These are phyloP conservation scores for Paracyclopina nana DNA, from an alignment of 1,140 invertebrate species.

Conservation along the genomic window DNA sequence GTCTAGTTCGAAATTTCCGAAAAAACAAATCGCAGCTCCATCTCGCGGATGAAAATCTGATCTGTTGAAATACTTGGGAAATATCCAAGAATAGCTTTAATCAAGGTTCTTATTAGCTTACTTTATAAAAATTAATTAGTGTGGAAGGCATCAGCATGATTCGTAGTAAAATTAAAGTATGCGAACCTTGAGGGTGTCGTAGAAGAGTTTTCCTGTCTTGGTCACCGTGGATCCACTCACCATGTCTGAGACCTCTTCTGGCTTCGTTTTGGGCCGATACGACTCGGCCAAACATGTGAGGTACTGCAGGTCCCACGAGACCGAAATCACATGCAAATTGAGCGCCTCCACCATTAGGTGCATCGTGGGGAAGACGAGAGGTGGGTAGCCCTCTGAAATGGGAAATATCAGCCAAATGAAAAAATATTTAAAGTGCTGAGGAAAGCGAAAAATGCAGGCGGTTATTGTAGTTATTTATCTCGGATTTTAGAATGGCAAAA, in stretches of 20 bases:
- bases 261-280: not conserved
- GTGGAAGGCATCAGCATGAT: too few relatives aligned
- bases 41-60: too few relatives aligned
- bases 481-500: too few relatives aligned
- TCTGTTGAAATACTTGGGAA: too few relatives aligned
- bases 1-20: too few relatives aligned
- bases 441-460: not conserved
- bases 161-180: too few relatives aligned
- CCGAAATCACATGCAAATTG: slow-evolving; percentile 6
- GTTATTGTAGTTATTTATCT: not conserved
- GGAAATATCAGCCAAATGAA: not conserved
- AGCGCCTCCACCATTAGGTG: slow-evolving; percentile 7
- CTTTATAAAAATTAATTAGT: not conserved
- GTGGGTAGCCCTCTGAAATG: slow-evolving; percentile 8
- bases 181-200: slow-evolving; percentile 13
- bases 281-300: not conserved
- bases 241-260: not conserved
- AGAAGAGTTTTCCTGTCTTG: slow-evolving; percentile 4
- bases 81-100: too few relatives aligned
- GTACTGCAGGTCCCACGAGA: slow-evolving; percentile 10
- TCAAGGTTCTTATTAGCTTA: too few relatives aligned
- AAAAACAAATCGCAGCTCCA: too few relatives aligned
- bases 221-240: slow-evolving; percentile 1
- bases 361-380: slow-evolving; percentile 5
- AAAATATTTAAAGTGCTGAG: not conserved